Percentiles rank a stretch among this genome's conserved stretches.
These are phyloP conservation scores for Cottus gobio DNA, from an alignment of 2,113 vertebrate species.

Conservation along the genomic window DNA sequence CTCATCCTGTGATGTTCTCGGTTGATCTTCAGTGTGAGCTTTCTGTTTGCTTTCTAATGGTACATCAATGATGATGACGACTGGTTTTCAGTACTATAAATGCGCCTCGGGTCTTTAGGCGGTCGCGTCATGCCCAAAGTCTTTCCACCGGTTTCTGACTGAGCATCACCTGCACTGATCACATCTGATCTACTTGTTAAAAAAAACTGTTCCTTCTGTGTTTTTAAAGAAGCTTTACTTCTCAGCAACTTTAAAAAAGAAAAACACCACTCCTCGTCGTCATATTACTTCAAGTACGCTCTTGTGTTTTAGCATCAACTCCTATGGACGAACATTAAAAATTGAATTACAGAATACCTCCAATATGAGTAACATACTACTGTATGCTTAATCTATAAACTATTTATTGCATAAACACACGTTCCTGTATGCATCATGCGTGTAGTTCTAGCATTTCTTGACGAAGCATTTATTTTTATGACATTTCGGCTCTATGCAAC, in stretches of 20 bases:
- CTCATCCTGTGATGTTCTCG: conserved; percentile 88
- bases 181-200: neutral
- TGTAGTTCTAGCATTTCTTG: neutral
- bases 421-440: too few species aligned
- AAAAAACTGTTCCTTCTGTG: neutral
- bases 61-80: conserved; percentile 89
- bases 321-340: neutral
- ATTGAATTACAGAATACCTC: neutral
- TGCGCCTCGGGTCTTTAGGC: neutral
- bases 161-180: neutral
- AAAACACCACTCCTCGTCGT: neutral
- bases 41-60: conserved; percentile 71
- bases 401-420: too few species aligned
- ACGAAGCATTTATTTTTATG: neutral
- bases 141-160: conserved; percentile 8
- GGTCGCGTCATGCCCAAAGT: neutral
- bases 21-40: conserved; percentile 76
- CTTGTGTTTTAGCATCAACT: neutral
- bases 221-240: neutral
- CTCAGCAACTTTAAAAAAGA: neutral
- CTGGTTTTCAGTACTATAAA: neutral
- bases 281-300: neutral
- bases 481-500: neutral
- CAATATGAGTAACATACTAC: neutral
- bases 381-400: neutral